Evolutionary conservation across 1,140 invertebrate genomes (phyloP), one percentile per base, ranked within the genome.

Genomic region (Apis dorsata): DNA sequence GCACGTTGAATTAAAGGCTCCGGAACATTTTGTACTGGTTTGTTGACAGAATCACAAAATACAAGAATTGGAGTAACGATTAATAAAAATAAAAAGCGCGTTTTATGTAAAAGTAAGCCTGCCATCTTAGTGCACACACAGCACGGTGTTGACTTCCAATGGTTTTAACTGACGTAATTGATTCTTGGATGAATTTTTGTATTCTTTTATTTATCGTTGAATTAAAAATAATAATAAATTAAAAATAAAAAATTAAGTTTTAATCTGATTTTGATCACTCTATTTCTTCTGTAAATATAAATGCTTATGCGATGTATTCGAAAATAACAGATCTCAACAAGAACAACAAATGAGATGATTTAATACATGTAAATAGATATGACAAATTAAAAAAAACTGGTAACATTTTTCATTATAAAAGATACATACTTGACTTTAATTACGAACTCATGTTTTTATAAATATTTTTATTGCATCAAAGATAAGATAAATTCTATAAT

Each of bases 1-100:
- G 92, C 92, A 78, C 79, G 90, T 74, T 88, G 79, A 53, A 90
- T 75, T 1, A 93, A 75, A 5, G 85, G 53, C 34, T 81, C 76
- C 4, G 90, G 80, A 21, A 92, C 88, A 68, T 69, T 85, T 44
- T 83, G 69, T 10, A 87, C 24, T 10, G 85, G 72, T 15, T 91
- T 85, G 70, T 89, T 91, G 4, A 86, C 65, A 1, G 86, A 83
- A 28, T 70, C 86, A 53, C 85, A 75, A 9, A 17, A 65, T 11
- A 83, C 74, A n/a, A 77, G 21, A 5, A 72, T 51, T 5, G 21
- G 72, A 71, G 71, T 65, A 65, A 79, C 10, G 9, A 69, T 11
- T 76, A 84, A 59, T 70, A 84, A 71, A 75, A 68, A 60, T 51
- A 68, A 63, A 34, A 85, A 15, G 10, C 34, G 55, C 62, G 49